A percentile compares a stretch with the other conserved stretches of the same genome.
phyloP scores from a whole-genome alignment of 2,888 invertebrate genomes.

The Phlogophora meticulosa region DNA sequence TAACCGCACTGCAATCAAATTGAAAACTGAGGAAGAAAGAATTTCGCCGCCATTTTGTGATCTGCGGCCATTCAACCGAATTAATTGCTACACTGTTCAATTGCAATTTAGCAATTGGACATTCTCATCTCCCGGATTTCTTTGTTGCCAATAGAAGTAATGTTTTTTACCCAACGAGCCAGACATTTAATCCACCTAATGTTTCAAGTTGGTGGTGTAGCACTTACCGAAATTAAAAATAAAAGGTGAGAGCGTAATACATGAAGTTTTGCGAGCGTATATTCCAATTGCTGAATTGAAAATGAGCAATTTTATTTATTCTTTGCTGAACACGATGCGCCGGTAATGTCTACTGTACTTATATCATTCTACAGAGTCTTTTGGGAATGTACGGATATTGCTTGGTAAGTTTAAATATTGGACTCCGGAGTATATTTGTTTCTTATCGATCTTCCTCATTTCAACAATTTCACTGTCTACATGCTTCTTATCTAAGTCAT shows the following conservation, averaged over 20 bases:
- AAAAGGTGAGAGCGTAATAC: conserved; percentile 39
- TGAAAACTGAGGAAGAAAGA: conserved; percentile 37
- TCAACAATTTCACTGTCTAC: too few relatives aligned
- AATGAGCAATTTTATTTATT: conserved; percentile 38
- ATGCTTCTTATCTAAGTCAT: too few relatives aligned
- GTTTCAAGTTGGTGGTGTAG: conserved; percentile 13
- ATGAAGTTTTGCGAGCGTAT: conserved; percentile 19
- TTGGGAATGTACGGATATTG: background rate
- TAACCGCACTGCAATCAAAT: conserved; percentile 37
- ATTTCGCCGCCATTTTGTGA: conserved; percentile 49
- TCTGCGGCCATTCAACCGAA: conserved; percentile 57
- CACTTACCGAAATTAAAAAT: conserved; percentile 64
- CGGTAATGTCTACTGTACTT: background rate
- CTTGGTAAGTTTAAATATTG: background rate
- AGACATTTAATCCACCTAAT: conserved; percentile 37
- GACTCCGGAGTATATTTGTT: background rate
- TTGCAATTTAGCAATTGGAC: conserved; percentile 64
- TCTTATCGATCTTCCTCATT: too few relatives aligned
- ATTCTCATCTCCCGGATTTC: conserved; percentile 44
- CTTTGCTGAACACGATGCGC: background rate
- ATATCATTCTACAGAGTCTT: background rate
- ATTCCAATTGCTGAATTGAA: conserved; percentile 38
- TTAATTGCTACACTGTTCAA: conserved; percentile 58
- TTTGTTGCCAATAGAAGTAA: conserved; percentile 39
- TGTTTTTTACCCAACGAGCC: conserved; percentile 11